Conservation (phyloP, 2,113 vertebrate genomes). For the Perca flavescens region DNA sequence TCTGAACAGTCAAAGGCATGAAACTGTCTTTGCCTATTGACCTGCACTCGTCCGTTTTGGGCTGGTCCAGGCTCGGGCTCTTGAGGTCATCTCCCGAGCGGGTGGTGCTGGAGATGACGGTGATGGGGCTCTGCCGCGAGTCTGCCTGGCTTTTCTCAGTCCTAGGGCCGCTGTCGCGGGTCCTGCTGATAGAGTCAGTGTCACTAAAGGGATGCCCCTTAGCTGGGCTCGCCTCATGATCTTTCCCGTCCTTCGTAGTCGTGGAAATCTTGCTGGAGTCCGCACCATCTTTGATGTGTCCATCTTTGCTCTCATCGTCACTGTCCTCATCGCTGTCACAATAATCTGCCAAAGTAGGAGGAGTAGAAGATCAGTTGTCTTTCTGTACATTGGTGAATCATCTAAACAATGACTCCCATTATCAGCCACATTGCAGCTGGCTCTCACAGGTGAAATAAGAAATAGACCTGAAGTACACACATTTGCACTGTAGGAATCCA, state of each 20-base stretch:
- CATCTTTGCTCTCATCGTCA: constrained; percentile 95
- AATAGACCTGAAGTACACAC: not conserved
- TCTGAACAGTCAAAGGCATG: constrained; percentile 91
- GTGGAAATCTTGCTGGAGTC: constrained; percentile 94
- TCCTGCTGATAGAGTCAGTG: constrained; percentile 76
- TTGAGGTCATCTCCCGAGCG: constrained; percentile 90
- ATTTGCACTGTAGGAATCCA: not conserved
- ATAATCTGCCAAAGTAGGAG: constrained; percentile 83
- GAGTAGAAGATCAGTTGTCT: constrained; percentile 1
- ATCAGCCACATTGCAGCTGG: constrained; percentile 1
- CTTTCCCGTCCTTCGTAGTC: constrained; percentile 89
- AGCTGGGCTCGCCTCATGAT: constrained; percentile 86
- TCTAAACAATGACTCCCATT: not conserved
- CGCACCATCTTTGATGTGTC: constrained; percentile 85
- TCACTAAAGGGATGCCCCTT: constrained; percentile 80
- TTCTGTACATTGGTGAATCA: constrained; percentile 2
- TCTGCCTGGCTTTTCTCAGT: constrained; percentile 91
- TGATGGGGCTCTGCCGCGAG: constrained; percentile 93
- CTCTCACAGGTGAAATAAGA: constrained; percentile 3
- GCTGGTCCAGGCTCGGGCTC: constrained; percentile 86
- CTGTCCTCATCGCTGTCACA: constrained; percentile 96
- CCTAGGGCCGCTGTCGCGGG: constrained; percentile 81
- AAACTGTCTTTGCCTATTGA: constrained; percentile 90
- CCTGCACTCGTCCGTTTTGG: constrained; percentile 90
- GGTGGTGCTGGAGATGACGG: constrained; percentile 93